A percentile compares a stretch with the other conserved stretches of the same genome.
phyloP scores from a whole-genome alignment of 1,140 invertebrate genomes.

The Scaptodrosophila lebanonensis region DNA sequence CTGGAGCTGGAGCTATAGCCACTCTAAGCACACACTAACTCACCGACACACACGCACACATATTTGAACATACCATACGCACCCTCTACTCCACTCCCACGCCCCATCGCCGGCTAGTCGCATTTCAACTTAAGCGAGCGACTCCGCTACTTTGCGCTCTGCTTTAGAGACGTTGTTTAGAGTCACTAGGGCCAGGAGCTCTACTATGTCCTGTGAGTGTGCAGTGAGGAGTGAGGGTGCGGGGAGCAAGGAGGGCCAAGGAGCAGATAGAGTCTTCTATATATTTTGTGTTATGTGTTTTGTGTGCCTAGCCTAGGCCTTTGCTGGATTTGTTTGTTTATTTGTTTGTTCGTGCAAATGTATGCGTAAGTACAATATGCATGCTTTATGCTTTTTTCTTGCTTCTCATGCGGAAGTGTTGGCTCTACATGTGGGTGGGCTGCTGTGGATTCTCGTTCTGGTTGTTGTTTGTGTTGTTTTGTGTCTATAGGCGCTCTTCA shows the following conservation, averaged over 20 bases:
- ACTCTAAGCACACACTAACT: not conserved
- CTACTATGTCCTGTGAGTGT: no score
- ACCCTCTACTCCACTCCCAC: no score
- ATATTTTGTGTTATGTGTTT: no score
- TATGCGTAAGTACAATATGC: conserved; percentile 60
- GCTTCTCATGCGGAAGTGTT: conserved; percentile 60
- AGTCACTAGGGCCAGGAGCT: no score
- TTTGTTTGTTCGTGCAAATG: conserved; percentile 64
- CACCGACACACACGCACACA: not conserved
- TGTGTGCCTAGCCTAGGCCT: no score
- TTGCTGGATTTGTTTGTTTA: conserved; percentile 8
- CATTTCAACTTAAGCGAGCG: conserved; percentile 46
- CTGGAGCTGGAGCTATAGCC: conserved; percentile 1
- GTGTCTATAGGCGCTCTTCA: conserved; percentile 46
- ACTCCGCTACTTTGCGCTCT: conserved; percentile 35
- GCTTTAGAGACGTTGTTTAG: conserved; percentile 30
- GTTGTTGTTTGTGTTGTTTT: not conserved
- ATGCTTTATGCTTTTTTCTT: conserved; percentile 57
- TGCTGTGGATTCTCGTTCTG: no score
- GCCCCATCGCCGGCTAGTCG: no score
- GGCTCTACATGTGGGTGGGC: no score
- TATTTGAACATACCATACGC: no score
- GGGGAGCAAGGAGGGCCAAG: conserved; percentile 1
- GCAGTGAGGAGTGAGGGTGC: not conserved
- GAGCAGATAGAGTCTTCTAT: conserved; percentile 41